A percentile compares a stretch with the other conserved stretches of the same genome.
phyloP scores from a whole-genome alignment of 2,888 invertebrate genomes.

The Ornithoptera alexandrae region DNA sequence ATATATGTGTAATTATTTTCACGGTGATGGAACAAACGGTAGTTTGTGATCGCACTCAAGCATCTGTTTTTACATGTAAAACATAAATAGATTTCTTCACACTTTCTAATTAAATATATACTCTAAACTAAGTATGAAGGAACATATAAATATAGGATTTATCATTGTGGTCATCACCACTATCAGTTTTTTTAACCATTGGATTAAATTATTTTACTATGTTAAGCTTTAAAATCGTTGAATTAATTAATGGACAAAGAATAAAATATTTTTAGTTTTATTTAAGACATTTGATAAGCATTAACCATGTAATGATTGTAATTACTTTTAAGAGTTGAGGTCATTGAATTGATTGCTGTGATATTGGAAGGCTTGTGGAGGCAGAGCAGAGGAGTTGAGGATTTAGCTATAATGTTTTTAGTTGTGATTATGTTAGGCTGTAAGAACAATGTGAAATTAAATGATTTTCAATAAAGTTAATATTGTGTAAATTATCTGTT shows the following conservation, averaged over 20 bases:
- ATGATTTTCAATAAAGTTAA: constrained; percentile 22
- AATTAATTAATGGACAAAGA: background rate
- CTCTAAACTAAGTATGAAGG: too few species aligned
- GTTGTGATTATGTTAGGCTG: constrained; percentile 17
- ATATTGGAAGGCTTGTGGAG: constrained; percentile 16
- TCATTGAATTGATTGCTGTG: constrained; percentile 25
- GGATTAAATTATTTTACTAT: too few species aligned
- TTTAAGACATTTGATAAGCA: background rate
- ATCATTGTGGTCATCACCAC: too few species aligned
- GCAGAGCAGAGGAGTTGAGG: background rate
- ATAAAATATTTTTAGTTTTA: background rate
- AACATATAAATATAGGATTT: too few species aligned
- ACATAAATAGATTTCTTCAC: too few species aligned
- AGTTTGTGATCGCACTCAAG: too few species aligned
- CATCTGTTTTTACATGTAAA: too few species aligned
- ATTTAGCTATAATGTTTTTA: constrained; percentile 14
- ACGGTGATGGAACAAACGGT: too few species aligned
- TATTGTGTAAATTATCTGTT: constrained; percentile 8
- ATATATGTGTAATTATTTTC: too few species aligned
- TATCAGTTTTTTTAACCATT: too few species aligned
- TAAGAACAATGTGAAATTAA: constrained; percentile 18
- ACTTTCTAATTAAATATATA: too few species aligned
- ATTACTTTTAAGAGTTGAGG: constrained; percentile 10
- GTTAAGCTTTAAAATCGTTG: constrained; percentile 5
- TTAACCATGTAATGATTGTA: background rate